Conservation (phyloP, 2,888 invertebrate genomes). For the Papilio protenor region DNA sequence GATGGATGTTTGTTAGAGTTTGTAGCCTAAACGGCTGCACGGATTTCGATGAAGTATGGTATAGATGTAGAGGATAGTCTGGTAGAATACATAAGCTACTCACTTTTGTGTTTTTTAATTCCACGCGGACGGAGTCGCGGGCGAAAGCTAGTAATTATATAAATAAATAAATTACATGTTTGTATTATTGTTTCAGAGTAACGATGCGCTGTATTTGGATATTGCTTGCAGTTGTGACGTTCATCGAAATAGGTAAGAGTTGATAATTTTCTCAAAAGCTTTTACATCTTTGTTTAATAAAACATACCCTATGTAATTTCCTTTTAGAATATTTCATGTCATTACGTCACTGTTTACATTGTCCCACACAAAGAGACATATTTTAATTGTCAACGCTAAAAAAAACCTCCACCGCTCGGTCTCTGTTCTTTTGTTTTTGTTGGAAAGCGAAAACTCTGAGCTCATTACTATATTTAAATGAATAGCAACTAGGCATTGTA, state of each 20-base stretch:
- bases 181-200: slow-evolving; percentile 28
- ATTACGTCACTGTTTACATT: too few relatives aligned
- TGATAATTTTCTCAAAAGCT: too few relatives aligned
- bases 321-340: background rate
- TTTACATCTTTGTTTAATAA: slow-evolving; percentile 4
- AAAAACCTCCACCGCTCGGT: slow-evolving; percentile 33
- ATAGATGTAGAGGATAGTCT: too few relatives aligned
- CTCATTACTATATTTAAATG: slow-evolving; percentile 48
- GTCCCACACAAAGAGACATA: too few relatives aligned
- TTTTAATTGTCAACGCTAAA: slow-evolving; percentile 42
- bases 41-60: too few relatives aligned
- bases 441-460: slow-evolving; percentile 45
- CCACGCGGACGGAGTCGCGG: too few relatives aligned
- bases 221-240: slow-evolving; percentile 27
- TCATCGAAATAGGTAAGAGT: slow-evolving; percentile 31
- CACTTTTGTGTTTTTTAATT: too few relatives aligned
- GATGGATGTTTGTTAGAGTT: too few relatives aligned
- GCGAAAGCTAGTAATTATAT: background rate
- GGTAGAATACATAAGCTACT: too few relatives aligned
- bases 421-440: slow-evolving; percentile 44
- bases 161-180: background rate
- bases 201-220: slow-evolving; percentile 28
- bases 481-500: slow-evolving; percentile 42
- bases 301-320: slow-evolving; percentile 12
- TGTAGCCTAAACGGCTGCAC: too few relatives aligned